Base-by-base conservation (phyloP, 1,140 invertebrate species). In the Anagrus nilaparvatae region DNA sequence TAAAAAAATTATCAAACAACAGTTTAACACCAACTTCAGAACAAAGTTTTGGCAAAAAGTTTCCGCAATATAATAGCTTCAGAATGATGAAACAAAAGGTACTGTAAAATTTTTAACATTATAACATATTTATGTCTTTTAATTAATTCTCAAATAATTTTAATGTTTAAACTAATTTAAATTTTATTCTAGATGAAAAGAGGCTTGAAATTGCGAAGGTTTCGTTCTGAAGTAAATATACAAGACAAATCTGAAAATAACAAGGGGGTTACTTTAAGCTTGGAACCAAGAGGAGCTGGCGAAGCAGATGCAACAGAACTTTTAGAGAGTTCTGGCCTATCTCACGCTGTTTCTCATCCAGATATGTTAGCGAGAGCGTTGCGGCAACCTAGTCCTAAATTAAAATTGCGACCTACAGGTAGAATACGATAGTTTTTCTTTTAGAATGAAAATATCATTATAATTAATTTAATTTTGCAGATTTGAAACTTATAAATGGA, bases 151-250 rank as follows among this genome's bases (percentile, higher is more conserved):
- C 14, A n/a, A 17, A 44, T 7, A 19, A 44, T 21, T 6, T 5
- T 23, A 20, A 5, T 28, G 31, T 44, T 19, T 10, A 39, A 13
- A 7, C 39, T 30, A 28, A 25, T 39, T n/a, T 33, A 12, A 27
- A 7, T 6, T 7, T 27, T 6, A 7, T 6, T 27, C 6, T 40
- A 69, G 66, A 58, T 69, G 37, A 65, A 67, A 44, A 54, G 60
- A 29, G 63, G 64, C 20, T 52, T 70, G 31, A 61, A 58, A 40
- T 53, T 69, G 23, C 53, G 64, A 27, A 56, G 66, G 49, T 69
- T 68, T 46, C 60, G 64, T 9, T 71, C 67, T 3, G 68, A 71
- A 49, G 67, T 65, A 0, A 68, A 61, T 42, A 64, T 70, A 21
- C 57, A 63, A 32, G 64, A 67, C 8, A 61, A 65, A 16, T 45